phyloP scores from a whole-genome alignment of 2,888 invertebrate species.

The Oxytorus armatus region DNA sequence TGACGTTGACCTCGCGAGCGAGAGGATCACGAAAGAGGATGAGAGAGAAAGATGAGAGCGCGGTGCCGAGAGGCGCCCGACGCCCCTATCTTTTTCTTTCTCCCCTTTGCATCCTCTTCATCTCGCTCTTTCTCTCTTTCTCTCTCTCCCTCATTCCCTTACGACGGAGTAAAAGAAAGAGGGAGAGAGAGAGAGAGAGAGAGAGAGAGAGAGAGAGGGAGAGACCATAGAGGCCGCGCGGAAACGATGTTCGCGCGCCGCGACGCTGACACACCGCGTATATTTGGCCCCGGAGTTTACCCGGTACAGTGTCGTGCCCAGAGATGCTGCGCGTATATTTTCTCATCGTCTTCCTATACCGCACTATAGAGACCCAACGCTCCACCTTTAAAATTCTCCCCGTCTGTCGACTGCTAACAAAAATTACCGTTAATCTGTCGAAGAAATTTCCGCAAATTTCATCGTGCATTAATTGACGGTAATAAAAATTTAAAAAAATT shows the following conservation, averaged over 20 bases:
- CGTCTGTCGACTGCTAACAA: background rate
- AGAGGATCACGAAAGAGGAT: constrained; percentile 63
- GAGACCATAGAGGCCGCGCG: constrained; percentile 75
- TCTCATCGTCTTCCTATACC: background rate
- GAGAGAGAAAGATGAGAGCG: constrained; percentile 62
- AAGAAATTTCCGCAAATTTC: no score
- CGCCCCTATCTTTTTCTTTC: constrained; percentile 20
- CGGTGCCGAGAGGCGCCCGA: constrained; percentile 64
- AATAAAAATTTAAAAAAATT: no score
- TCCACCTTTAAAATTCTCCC: background rate
- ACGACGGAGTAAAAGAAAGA: constrained; percentile 76
- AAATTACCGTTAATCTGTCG: no score
- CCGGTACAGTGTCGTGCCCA: constrained; percentile 35
- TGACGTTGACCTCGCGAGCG: constrained; percentile 83
- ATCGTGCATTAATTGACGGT: no score
- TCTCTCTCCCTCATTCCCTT: constrained; percentile 5
- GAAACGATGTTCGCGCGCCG: constrained; percentile 78
- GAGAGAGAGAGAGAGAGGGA: constrained; percentile 77
- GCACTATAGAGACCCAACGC: no score
- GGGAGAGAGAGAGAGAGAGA: constrained; percentile 76
- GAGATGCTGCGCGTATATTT: no score
- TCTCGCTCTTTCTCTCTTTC: constrained; percentile 34
- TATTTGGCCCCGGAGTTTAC: constrained; percentile 80
- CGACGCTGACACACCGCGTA: constrained; percentile 84
- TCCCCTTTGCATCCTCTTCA: background rate